phyloP scores from a whole-genome alignment of 2,113 vertebrate species.

The Rousettus leschenaultii region DNA sequence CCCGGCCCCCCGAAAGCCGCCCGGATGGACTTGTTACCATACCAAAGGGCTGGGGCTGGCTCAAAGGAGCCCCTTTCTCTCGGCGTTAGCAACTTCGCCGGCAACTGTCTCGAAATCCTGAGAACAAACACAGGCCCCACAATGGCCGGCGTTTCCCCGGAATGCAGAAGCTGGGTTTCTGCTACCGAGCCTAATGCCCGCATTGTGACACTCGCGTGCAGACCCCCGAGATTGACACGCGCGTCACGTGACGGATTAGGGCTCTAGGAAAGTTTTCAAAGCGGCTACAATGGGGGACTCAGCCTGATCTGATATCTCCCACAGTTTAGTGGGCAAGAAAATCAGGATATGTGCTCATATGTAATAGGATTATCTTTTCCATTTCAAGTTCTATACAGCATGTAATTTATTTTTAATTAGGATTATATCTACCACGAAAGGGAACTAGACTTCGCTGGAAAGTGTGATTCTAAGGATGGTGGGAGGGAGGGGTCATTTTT shows the following conservation, averaged over 20 bases:
- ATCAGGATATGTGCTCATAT: conserved; percentile 70
- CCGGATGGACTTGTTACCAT: conserved; percentile 84
- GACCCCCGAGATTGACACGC: conserved; percentile 83
- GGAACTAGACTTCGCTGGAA: conserved; percentile 67
- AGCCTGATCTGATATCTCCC: conserved; percentile 70
- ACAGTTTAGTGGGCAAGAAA: conserved; percentile 69
- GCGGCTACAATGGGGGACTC: conserved; percentile 69
- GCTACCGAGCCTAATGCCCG: conserved; percentile 82
- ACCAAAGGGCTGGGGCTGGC: conserved; percentile 82
- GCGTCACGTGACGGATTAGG: conserved; percentile 87
- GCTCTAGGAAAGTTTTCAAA: conserved; percentile 77
- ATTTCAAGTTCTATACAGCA: conserved; percentile 82
- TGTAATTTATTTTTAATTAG: conserved; percentile 90
- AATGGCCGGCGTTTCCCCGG: conserved; percentile 79
- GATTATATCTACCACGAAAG: conserved; percentile 81
- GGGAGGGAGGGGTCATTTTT: conserved; percentile 59
- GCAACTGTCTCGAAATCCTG: conserved; percentile 84
- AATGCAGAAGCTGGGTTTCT: conserved; percentile 85
- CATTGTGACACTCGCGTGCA: conserved; percentile 91
- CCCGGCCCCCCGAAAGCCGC: conserved; percentile 79
- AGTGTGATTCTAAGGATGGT: conserved; percentile 69
- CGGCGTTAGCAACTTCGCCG: conserved; percentile 79
- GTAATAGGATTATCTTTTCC: conserved; percentile 87
- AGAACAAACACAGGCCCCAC: conserved; percentile 85
- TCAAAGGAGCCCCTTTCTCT: conserved; percentile 66